A percentile compares a stretch with the other conserved stretches of the same genome.
phyloP scores from a whole-genome alignment of 2,797 vertebrate genomes.

The Arnoldichthys spilopterus region DNA sequence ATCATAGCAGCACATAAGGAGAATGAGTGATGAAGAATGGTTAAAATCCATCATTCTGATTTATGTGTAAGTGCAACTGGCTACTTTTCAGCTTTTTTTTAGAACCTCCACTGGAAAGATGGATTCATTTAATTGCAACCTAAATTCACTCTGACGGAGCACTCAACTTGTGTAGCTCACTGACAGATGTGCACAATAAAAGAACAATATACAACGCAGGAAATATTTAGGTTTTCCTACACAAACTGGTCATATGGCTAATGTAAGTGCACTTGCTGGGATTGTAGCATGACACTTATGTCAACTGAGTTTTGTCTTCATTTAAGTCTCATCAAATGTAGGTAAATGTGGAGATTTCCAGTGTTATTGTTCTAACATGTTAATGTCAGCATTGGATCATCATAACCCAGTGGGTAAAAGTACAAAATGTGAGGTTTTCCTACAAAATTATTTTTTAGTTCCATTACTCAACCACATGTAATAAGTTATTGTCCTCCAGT shows the following conservation, averaged over 20 bases:
- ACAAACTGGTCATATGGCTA: conserved; percentile 23
- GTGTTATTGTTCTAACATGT: too few species aligned
- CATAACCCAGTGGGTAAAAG: not conserved
- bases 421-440: not conserved
- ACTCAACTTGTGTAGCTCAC: conserved; percentile 36
- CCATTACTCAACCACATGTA: not conserved
- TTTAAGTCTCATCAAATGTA: too few species aligned
- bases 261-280: conserved; percentile 21
- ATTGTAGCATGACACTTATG: conserved; percentile 8
- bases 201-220: conserved; percentile 33
- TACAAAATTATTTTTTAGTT: not conserved
- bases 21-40: not conserved
- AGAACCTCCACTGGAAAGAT: conserved; percentile 4
- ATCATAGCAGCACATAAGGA: not conserved
- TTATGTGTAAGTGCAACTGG: not conserved
- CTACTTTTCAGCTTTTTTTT: not conserved
- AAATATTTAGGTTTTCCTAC: conserved; percentile 49
- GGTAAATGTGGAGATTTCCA: too few species aligned
- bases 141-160: conserved; percentile 28
- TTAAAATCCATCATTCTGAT: not conserved
- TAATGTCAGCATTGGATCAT: not conserved
- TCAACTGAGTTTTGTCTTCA: not conserved
- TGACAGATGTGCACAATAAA: conserved; percentile 52
- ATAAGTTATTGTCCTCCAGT: not conserved
- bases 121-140: not conserved